Evolutionary conservation across 2,888 invertebrate species (phyloP).

Genomic region (Adelphocoris suturalis): DNA sequence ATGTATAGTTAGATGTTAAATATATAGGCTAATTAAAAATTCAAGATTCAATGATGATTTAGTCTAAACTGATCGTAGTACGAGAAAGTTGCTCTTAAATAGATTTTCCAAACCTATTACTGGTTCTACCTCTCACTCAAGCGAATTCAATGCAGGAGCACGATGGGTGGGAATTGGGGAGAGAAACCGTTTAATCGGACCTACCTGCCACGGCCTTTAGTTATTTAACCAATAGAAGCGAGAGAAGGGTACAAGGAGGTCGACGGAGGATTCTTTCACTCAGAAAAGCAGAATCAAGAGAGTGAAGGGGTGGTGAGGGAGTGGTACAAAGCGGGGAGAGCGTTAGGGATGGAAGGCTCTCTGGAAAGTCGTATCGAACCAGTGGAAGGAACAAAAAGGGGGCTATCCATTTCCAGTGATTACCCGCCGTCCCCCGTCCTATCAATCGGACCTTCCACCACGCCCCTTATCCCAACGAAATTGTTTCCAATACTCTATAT

Average conservation of each 20-base stretch:
- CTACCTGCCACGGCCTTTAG: constrained; percentile 7
- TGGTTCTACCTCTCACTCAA: no score
- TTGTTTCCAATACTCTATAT: constrained; percentile 67
- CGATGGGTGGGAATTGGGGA: background rate
- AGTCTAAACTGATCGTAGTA: no score
- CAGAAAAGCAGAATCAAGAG: background rate
- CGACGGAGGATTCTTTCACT: constrained; percentile 33
- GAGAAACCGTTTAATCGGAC: constrained; percentile 29
- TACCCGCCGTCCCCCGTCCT: constrained; percentile 64
- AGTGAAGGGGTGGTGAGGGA: background rate
- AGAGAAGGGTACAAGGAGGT: background rate
- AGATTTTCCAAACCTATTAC: no score
- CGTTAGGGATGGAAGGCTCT: background rate
- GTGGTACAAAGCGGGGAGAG: background rate
- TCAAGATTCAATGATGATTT: no score
- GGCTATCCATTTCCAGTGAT: constrained; percentile 72
- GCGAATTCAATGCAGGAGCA: background rate
- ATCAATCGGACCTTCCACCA: constrained; percentile 67
- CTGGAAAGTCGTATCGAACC: constrained; percentile 57
- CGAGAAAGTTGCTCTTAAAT: no score
- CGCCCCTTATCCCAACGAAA: constrained; percentile 52
- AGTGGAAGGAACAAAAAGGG: constrained; percentile 35
- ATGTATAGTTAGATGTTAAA: no score
- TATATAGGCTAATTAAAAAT: no score
- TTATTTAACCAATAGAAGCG: constrained; percentile 58